Percentiles rank a stretch among this genome's conserved stretches.
Evolutionary conservation across 2,888 invertebrate genomes (phyloP).

Genomic region (Xestia rhomboidea): DNA sequence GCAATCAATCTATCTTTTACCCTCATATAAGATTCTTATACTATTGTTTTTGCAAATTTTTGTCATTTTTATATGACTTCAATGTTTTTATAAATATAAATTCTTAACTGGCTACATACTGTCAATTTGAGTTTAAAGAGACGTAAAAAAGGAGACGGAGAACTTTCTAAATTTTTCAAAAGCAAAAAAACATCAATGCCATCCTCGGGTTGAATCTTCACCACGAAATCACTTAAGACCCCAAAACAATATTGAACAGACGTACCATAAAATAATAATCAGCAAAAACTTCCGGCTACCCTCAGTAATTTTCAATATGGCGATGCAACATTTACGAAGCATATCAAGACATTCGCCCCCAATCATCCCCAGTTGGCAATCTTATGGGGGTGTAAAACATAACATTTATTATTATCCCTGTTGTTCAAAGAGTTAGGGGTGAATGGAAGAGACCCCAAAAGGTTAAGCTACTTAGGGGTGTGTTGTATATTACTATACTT

Average conservation of each 20-base stretch:
- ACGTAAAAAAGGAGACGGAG: too few relatives aligned
- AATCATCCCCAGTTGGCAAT: constrained; percentile 56
- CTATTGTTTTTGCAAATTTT: too few relatives aligned
- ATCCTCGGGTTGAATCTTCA: neutral
- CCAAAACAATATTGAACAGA: constrained; percentile 16
- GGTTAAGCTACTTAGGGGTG: neutral
- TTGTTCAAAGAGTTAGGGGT: constrained; percentile 8
- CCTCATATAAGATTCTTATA: too few relatives aligned
- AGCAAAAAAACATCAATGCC: neutral
- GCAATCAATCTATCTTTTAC: neutral
- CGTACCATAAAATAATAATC: constrained; percentile 59
- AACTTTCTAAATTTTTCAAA: neutral
- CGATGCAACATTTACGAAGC: constrained; percentile 56
- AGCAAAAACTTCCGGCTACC: constrained; percentile 37
- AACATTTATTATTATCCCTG: constrained; percentile 77
- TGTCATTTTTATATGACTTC: neutral
- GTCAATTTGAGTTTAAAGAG: too few relatives aligned
- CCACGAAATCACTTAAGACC: constrained; percentile 2
- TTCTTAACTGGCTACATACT: too few relatives aligned
- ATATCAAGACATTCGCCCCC: constrained; percentile 53
- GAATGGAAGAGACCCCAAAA: constrained; percentile 29
- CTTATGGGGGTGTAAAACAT: constrained; percentile 76
- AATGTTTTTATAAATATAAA: neutral
- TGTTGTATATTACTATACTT: neutral
- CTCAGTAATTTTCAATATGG: constrained; percentile 55